phyloP scores from a whole-genome alignment of 2,888 invertebrate species.

The Punctoribates punctum region DNA sequence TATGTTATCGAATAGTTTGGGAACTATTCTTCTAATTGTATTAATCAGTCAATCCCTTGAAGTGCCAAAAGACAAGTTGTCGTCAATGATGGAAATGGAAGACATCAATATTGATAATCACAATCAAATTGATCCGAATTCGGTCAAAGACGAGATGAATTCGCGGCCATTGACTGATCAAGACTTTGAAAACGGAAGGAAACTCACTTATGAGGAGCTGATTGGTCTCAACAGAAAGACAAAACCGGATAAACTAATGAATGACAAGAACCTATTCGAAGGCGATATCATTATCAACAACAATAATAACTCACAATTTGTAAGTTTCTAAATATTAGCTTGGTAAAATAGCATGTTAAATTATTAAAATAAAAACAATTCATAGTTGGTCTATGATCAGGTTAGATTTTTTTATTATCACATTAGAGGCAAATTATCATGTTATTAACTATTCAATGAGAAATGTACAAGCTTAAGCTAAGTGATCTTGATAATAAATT shows the following conservation, averaged over 20 bases:
- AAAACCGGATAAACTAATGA: neutral
- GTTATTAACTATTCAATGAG: too few relatives aligned
- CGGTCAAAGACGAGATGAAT: neutral
- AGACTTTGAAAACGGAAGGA: neutral
- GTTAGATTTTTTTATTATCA: too few relatives aligned
- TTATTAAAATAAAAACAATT: neutral
- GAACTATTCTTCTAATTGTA: neutral
- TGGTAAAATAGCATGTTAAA: neutral
- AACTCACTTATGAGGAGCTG: neutral
- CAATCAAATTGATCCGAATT: too few relatives aligned
- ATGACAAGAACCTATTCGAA: neutral
- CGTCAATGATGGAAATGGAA: too few relatives aligned
- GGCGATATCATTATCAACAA: neutral
- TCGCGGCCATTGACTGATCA: neutral
- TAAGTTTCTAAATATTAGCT: neutral
- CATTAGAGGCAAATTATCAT: too few relatives aligned
- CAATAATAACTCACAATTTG: neutral
- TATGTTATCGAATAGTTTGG: too few relatives aligned
- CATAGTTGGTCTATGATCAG: too few relatives aligned
- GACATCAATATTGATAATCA: too few relatives aligned
- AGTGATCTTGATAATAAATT: too few relatives aligned
- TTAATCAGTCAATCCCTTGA: neutral
- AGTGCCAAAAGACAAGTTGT: neutral
- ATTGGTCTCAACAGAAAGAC: neutral
- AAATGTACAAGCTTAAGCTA: too few relatives aligned